Conservation (phyloP, 2,888 invertebrate genomes). For the Tholera decimalis region DNA sequence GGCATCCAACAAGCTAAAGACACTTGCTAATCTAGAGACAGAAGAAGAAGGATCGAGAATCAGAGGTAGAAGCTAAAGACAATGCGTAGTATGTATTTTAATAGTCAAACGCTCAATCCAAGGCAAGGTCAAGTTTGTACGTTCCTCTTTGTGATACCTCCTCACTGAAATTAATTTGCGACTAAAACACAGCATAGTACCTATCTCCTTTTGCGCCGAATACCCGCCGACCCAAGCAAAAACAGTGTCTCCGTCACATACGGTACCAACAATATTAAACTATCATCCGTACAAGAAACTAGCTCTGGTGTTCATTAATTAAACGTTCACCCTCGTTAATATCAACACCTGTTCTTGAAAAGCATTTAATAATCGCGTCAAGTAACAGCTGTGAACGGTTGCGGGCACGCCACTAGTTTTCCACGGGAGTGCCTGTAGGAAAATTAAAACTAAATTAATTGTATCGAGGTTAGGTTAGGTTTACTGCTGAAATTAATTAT, state of each 20-base stretch:
- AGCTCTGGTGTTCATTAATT: conserved; percentile 87
- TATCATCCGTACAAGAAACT: conserved; percentile 70
- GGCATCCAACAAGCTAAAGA: too few species aligned
- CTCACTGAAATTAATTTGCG: conserved; percentile 35
- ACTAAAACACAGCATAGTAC: conserved; percentile 15
- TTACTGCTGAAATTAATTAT: conserved; percentile 56
- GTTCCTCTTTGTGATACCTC: background rate
- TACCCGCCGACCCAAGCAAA: conserved; percentile 55
- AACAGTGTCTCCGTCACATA: conserved; percentile 58
- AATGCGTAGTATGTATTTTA: too few species aligned
- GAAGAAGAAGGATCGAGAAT: too few species aligned
- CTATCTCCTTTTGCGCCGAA: conserved; percentile 17
- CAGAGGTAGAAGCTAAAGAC: too few species aligned
- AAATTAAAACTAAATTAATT: conserved; percentile 86
- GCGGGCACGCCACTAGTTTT: conserved; percentile 83
- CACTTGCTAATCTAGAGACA: too few species aligned
- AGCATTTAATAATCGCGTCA: conserved; percentile 90
- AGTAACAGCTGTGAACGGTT: conserved; percentile 84
- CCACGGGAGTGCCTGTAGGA: conserved; percentile 74
- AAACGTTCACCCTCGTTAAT: conserved; percentile 88
- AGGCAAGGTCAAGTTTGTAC: background rate
- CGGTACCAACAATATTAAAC: conserved; percentile 63
- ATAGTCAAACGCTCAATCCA: too few species aligned
- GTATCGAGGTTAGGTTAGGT: conserved; percentile 61
- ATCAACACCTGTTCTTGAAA: conserved; percentile 91